Percentiles rank a stretch among this genome's conserved stretches.
These are phyloP conservation scores for Bombyx mori DNA, from an alignment of 1,140 invertebrate species.

Conservation along the genomic window DNA sequence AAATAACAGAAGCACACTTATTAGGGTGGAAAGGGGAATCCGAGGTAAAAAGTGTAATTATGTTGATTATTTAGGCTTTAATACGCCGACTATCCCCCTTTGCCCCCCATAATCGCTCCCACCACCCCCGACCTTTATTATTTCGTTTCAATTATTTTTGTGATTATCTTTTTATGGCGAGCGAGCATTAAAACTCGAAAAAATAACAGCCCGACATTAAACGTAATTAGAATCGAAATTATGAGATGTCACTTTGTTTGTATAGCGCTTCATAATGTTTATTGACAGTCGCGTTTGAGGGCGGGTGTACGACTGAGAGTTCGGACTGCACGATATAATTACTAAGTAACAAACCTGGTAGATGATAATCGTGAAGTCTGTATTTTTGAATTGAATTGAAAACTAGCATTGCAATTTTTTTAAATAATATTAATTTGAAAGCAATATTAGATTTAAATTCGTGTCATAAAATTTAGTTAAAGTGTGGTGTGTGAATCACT, in stretches of 20 bases:
- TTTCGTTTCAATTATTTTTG: slow-evolving; percentile 72
- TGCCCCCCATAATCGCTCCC: slow-evolving; percentile 28
- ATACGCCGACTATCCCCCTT: slow-evolving; percentile 58
- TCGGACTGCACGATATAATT: too few relatives aligned
- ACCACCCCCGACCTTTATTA: slow-evolving; percentile 53
- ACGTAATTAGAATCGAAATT: slow-evolving; percentile 65
- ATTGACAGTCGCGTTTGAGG: too few relatives aligned
- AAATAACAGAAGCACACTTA: slow-evolving; percentile 29
- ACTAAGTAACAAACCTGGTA: too few relatives aligned
- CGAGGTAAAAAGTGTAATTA: slow-evolving; percentile 69
- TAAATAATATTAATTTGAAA: too few relatives aligned
- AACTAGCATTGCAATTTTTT: too few relatives aligned
- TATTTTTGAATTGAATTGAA: too few relatives aligned
- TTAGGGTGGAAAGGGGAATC: slow-evolving; percentile 49
- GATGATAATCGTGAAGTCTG: too few relatives aligned
- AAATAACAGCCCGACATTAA: slow-evolving; percentile 66
- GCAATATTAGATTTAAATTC: too few relatives aligned
- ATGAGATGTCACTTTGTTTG: slow-evolving; percentile 43
- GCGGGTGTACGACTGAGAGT: too few relatives aligned
- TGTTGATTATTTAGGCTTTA: slow-evolving; percentile 70
- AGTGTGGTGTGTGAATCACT: too few relatives aligned
- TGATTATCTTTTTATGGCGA: slow-evolving; percentile 71
- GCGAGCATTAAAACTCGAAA: slow-evolving; percentile 65
- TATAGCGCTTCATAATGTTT: too few relatives aligned
- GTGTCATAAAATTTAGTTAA: too few relatives aligned